phyloP scores from a whole-genome alignment of 2,797 vertebrate genomes.

The Onychomys leucogaster region DNA sequence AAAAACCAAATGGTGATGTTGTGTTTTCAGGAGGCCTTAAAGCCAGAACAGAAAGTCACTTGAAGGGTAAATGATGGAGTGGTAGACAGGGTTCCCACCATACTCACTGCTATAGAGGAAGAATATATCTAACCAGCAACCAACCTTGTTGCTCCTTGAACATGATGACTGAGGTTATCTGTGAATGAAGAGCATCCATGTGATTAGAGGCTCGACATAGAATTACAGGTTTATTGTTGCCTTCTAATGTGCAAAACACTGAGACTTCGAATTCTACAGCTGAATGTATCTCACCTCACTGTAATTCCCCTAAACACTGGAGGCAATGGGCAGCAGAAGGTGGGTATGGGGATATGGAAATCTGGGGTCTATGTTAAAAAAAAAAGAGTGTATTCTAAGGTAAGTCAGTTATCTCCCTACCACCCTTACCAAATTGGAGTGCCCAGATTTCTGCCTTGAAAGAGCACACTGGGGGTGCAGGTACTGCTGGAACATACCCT shows the following conservation, averaged over 20 bases:
- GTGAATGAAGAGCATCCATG: neutral
- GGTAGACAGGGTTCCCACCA: neutral
- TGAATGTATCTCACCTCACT: neutral
- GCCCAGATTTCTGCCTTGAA: neutral
- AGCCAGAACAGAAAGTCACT: neutral
- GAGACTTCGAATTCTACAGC: neutral
- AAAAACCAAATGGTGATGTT: neutral
- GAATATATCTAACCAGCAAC: too few relatives aligned
- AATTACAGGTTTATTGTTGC: neutral
- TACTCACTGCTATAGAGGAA: neutral
- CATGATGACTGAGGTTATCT: neutral
- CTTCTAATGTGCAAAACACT: neutral
- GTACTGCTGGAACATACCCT: neutral
- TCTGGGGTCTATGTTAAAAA: neutral
- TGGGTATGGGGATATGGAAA: neutral
- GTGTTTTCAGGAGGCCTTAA: neutral
- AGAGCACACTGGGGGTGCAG: neutral
- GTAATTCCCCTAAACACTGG: neutral
- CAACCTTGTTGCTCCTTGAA: neutral
- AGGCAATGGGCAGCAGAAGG: neutral
- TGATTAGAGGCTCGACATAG: neutral
- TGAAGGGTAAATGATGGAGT: neutral
- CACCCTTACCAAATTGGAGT: too few relatives aligned
- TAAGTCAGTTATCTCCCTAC: too few relatives aligned
- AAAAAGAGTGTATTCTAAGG: neutral